These are phyloP conservation scores for Apogon talboti DNA, from an alignment of 2,797 vertebrate genomes.

Conservation along the genomic window DNA sequence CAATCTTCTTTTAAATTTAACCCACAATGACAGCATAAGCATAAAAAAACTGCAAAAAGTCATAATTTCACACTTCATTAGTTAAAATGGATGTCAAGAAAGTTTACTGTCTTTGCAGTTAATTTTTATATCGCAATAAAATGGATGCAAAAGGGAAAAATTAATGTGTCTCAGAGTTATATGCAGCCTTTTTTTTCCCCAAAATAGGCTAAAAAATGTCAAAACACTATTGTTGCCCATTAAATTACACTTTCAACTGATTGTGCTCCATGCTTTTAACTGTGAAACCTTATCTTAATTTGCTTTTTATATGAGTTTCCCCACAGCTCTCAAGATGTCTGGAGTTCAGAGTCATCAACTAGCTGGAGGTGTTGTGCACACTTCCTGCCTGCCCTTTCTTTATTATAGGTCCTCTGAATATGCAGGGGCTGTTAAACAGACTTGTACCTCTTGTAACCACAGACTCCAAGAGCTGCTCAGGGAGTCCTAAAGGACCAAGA, in stretches of 20 bases:
- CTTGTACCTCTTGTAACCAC: slow-evolving; percentile 60
- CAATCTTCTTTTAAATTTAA: slow-evolving; percentile 24
- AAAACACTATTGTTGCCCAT: background rate
- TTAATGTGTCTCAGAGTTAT: background rate
- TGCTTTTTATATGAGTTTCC: slow-evolving; percentile 1
- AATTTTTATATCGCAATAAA: background rate
- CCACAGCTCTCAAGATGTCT: slow-evolving; percentile 1
- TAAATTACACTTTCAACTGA: background rate
- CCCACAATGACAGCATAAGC: slow-evolving; percentile 9
- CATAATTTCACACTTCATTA: background rate
- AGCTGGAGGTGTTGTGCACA: slow-evolving; percentile 25
- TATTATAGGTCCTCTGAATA: slow-evolving; percentile 47
- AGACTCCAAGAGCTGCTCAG: slow-evolving; percentile 52
- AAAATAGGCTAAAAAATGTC: background rate
- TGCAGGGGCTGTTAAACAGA: slow-evolving; percentile 57
- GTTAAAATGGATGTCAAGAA: background rate
- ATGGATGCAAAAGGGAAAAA: background rate
- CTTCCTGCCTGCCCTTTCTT: slow-evolving; percentile 16
- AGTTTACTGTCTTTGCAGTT: background rate
- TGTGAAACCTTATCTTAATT: background rate
- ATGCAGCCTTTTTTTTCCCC: background rate
- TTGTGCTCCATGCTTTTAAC: background rate
- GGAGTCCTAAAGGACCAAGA: slow-evolving; percentile 63
- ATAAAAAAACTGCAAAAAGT: slow-evolving; percentile 12
- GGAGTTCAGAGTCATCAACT: slow-evolving; percentile 15